Conservation (phyloP, 2,888 invertebrate genomes). For the Acanthococcus lagerstroemiae region DNA sequence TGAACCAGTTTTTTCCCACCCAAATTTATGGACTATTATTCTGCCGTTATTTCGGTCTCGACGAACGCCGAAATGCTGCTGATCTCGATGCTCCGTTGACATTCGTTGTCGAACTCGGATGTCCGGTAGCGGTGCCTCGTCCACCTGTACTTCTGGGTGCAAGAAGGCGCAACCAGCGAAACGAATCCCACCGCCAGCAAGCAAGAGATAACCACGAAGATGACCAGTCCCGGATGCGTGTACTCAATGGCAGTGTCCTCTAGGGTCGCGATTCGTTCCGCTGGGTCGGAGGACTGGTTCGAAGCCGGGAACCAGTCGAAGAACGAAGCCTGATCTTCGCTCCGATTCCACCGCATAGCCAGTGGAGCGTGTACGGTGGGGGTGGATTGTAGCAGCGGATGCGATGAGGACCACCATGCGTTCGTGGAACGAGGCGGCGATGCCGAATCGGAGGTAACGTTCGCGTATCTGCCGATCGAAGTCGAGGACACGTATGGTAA, state of each 20-base stretch:
- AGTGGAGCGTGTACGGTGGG: too few relatives aligned
- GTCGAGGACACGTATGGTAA: too few relatives aligned
- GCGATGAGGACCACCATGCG: too few relatives aligned
- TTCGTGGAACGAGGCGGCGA: too few relatives aligned
- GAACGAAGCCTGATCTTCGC: slow-evolving; percentile 3
- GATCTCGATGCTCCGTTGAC: slow-evolving; percentile 18
- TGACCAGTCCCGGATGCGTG: slow-evolving; percentile 16
- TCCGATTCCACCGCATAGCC: too few relatives aligned
- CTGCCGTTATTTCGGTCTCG: slow-evolving; percentile 23
- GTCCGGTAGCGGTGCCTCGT: slow-evolving; percentile 7
- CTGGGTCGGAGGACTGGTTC: background rate
- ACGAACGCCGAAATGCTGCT: slow-evolving; percentile 24
- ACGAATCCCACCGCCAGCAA: slow-evolving; percentile 11
- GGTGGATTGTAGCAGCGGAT: too few relatives aligned
- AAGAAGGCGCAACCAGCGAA: slow-evolving; percentile 13
- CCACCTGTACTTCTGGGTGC: slow-evolving; percentile 12
- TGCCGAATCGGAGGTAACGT: too few relatives aligned
- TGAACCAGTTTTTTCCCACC: too few relatives aligned
- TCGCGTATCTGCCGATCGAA: too few relatives aligned
- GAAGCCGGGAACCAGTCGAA: slow-evolving; percentile 20
- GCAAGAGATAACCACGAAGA: slow-evolving; percentile 8
- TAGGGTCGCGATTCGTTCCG: background rate
- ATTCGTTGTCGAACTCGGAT: slow-evolving; percentile 15
- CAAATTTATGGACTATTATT: background rate
- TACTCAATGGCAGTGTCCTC: background rate